Percentiles rank a stretch among this genome's conserved stretches.
These are phyloP conservation scores for Drosophila mulleri DNA, from an alignment of 2,888 invertebrate species.

Conservation along the genomic window DNA sequence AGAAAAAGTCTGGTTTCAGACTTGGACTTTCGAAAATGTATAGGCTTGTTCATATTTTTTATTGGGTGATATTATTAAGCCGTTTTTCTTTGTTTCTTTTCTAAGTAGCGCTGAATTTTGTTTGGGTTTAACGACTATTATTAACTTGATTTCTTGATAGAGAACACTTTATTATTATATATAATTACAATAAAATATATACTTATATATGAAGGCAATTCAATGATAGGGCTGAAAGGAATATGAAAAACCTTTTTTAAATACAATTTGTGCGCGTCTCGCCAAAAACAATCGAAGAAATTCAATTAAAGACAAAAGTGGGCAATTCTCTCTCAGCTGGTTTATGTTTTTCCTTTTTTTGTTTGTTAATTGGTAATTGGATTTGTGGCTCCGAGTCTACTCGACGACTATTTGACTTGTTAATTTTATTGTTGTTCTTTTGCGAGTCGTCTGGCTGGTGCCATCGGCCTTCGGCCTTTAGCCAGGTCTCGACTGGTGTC, in stretches of 20 bases:
- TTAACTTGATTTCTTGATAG: too few relatives aligned
- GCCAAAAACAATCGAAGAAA: slow-evolving; percentile 65
- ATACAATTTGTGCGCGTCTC: slow-evolving; percentile 33
- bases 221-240: not conserved
- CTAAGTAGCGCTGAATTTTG: too few relatives aligned
- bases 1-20: too few relatives aligned
- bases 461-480: not conserved
- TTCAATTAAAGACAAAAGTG: slow-evolving; percentile 59
- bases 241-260: slow-evolving; percentile 6
- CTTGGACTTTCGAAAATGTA: too few relatives aligned
- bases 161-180: too few relatives aligned
- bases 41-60: too few relatives aligned
- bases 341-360: slow-evolving; percentile 1
- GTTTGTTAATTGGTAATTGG: slow-evolving; percentile 67
- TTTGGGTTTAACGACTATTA: too few relatives aligned
- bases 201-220: not conserved
- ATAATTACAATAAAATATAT: not conserved
- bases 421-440: slow-evolving; percentile 80
- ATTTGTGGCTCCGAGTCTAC: slow-evolving; percentile 72
- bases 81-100: too few relatives aligned
- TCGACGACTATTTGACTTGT: slow-evolving; percentile 75
- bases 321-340: slow-evolving; percentile 5
- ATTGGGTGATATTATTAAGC: too few relatives aligned
- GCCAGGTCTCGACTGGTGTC: slow-evolving; percentile 24
- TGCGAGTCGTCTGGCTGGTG: slow-evolving; percentile 54